phyloP scores from a whole-genome alignment of 2,888 invertebrate species.

The Miltochrista miniata region DNA sequence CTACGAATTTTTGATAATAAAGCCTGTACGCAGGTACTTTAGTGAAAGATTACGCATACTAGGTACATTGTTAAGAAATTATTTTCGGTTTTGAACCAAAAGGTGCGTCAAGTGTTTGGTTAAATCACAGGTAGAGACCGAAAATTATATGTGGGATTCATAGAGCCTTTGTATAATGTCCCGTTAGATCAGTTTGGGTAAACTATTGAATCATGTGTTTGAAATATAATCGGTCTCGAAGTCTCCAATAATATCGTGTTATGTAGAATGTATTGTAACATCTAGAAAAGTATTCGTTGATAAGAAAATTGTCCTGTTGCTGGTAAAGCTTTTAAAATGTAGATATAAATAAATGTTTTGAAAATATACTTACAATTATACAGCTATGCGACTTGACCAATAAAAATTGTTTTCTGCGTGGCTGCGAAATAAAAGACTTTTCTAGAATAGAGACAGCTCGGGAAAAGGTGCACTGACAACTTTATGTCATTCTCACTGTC shows the following conservation, averaged over 20 bases:
- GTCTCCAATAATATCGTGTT: too few relatives aligned
- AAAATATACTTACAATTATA: too few relatives aligned
- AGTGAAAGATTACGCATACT: not conserved
- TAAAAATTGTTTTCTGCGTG: too few relatives aligned
- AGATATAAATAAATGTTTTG: too few relatives aligned
- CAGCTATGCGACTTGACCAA: too few relatives aligned
- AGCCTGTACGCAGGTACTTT: not conserved
- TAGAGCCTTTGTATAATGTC: constrained; percentile 60
- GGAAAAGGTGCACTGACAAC: too few relatives aligned
- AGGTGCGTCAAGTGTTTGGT: constrained; percentile 69
- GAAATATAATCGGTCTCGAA: constrained; percentile 60
- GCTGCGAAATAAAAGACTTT: too few relatives aligned
- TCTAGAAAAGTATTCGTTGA: constrained; percentile 40
- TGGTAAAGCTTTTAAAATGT: too few relatives aligned
- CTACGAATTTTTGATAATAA: not conserved
- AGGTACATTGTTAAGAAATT: constrained; percentile 56
- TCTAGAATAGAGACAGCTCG: too few relatives aligned
- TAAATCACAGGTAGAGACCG: constrained; percentile 67
- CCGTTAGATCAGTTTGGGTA: constrained; percentile 68
- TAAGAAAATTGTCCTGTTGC: constrained; percentile 27
- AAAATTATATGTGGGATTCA: constrained; percentile 50
- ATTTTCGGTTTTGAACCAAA: constrained; percentile 55
- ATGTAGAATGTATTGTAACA: constrained; percentile 29
- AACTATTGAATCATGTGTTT: constrained; percentile 55
- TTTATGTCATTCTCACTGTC: too few relatives aligned